These are phyloP conservation scores for Varroa destructor DNA, from an alignment of 1,140 invertebrate species.

Conservation along the genomic window DNA sequence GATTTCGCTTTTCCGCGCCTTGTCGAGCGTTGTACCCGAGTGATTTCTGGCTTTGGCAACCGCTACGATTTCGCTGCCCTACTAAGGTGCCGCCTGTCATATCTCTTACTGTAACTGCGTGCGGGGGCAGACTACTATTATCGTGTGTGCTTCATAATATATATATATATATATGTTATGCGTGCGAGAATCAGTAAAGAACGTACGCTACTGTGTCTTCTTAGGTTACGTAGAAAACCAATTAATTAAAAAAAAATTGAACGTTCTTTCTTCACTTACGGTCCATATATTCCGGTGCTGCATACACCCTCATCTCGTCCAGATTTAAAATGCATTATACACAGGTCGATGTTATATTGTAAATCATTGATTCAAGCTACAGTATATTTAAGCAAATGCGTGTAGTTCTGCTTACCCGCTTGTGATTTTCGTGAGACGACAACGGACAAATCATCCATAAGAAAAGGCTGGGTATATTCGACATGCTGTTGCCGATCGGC, in stretches of 20 bases:
- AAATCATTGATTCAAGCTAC: too few species aligned
- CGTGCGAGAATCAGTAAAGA: neutral
- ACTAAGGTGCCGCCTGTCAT: too few species aligned
- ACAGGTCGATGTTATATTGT: too few species aligned
- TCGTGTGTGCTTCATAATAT: too few species aligned
- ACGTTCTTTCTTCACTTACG: neutral
- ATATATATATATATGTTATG: too few species aligned
- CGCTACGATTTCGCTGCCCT: too few species aligned
- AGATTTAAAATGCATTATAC: neutral
- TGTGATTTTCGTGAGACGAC: conserved; percentile 23
- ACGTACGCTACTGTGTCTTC: neutral
- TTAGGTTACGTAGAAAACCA: neutral
- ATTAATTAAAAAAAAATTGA: neutral
- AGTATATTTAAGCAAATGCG: too few species aligned
- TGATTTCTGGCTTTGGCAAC: too few species aligned
- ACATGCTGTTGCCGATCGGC: conserved; percentile 17
- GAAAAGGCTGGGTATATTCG: conserved; percentile 11
- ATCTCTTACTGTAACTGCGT: too few species aligned
- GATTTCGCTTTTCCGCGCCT: conserved; percentile 15
- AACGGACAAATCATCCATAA: conserved; percentile 13
- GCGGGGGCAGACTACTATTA: too few species aligned
- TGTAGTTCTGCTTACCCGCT: neutral
- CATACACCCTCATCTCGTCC: neutral
- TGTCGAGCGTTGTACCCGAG: too few species aligned
- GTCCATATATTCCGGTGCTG: neutral